phyloP scores from a whole-genome alignment of 2,888 invertebrate genomes.

The Nemotelus pantherinus region DNA sequence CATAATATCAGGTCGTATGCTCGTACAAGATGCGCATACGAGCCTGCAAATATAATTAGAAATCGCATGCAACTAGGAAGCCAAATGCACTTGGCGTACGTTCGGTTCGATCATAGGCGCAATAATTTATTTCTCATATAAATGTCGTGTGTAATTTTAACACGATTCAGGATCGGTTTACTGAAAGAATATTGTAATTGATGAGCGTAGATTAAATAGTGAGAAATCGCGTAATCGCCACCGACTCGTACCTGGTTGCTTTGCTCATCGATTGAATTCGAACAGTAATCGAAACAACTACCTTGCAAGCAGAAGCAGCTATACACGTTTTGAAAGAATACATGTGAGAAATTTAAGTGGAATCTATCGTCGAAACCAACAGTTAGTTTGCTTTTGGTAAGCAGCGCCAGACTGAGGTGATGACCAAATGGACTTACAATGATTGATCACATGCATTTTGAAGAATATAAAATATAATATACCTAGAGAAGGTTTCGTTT shows the following conservation, averaged over 20 bases:
- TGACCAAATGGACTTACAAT: too few relatives aligned
- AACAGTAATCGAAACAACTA: conserved; percentile 35
- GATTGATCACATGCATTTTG: too few relatives aligned
- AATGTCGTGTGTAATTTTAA: conserved; percentile 42
- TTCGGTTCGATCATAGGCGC: conserved; percentile 12
- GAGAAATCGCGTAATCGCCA: background rate
- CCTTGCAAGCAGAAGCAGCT: background rate
- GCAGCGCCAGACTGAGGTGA: too few relatives aligned
- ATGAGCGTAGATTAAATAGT: conserved; percentile 28
- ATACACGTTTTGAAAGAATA: too few relatives aligned
- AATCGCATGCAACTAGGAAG: conserved; percentile 10
- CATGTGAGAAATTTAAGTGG: too few relatives aligned
- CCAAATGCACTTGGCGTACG: background rate
- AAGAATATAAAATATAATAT: too few relatives aligned
- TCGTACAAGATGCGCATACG: background rate
- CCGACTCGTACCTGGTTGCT: background rate
- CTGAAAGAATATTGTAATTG: conserved; percentile 21
- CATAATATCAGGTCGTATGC: conserved; percentile 12
- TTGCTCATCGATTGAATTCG: conserved; percentile 21
- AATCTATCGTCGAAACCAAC: too few relatives aligned
- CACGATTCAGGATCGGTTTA: conserved; percentile 35
- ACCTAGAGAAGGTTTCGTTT: too few relatives aligned
- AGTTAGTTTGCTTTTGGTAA: too few relatives aligned
- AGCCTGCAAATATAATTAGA: conserved; percentile 37
- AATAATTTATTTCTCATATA: conserved; percentile 40